Base-by-base conservation (phyloP, 2,888 invertebrate species). In the Halictus quadricinctus region DNA sequence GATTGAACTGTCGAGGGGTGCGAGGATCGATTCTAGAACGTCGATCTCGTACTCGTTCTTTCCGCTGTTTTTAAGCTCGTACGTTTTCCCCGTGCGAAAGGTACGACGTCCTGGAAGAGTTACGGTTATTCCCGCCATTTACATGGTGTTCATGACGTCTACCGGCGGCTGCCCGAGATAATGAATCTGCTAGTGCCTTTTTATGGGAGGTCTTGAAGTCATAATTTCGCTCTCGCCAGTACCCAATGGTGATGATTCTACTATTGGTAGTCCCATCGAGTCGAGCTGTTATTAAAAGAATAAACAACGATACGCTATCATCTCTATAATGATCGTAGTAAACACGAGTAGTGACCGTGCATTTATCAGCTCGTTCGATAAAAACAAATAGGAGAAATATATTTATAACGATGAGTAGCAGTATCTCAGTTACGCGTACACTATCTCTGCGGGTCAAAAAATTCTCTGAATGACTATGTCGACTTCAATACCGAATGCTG, bases 91-190 rank as follows among this genome's bases (percentile, higher is more conserved):
- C 8, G 10, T n/a, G 25, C 60, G 18, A 41, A 41, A 69, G 10
- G 12, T 12, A 41, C 69, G 21, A 41, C 41, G 41, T 41, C 36
- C 41, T 18, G 10, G 18, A 36, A 41, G 69, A 69, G 69, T 41
- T 69, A 69, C 41, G 69, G 36, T 69, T 41, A 36, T 69, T 36
- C 21, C 69, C 10, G 41, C 69, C 69, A 41, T 69, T 69, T 69
- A 69, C 41, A 69, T 29, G 64, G 64, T 64, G 64, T 64, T 29
- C 29, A 64, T 64, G 64, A 64, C 29, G 64, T 64, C 29, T 64
- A 29, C 29, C 29, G 29, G 29, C 8, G 29, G 64, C 18, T 15
- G 7, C 18, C 15, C 29, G 29, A 64, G 29, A 64, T 64, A 64
- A 64, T 64, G 64, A 64, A 64, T 64, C 64, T 29, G 64, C 29